Percentiles rank a stretch among this genome's conserved stretches.
Conservation (phyloP, 2,797 vertebrate genomes). For the Steatocranus sp. region DNA sequence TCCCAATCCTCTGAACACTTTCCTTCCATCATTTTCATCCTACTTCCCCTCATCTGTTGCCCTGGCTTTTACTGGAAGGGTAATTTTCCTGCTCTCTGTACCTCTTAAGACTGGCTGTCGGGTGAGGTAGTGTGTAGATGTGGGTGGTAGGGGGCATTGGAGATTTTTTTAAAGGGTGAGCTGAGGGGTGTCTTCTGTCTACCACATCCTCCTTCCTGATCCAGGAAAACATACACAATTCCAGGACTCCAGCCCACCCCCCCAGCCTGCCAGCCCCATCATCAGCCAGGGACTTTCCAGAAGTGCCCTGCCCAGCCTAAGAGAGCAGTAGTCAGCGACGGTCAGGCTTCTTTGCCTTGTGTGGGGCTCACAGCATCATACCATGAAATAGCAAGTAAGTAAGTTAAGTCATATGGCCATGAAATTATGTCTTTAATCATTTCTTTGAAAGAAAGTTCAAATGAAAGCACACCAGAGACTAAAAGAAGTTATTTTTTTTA, state of each 20-base stretch:
- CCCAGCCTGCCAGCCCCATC: constrained; percentile 62
- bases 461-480: not conserved
- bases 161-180: constrained; percentile 42
- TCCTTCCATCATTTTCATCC: constrained; percentile 4
- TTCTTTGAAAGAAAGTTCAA: constrained; percentile 37
- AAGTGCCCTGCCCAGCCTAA: constrained; percentile 61
- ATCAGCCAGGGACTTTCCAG: constrained; percentile 82
- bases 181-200: constrained; percentile 68
- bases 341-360: constrained; percentile 35
- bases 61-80: constrained; percentile 67
- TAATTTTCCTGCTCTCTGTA: constrained; percentile 51
- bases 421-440: constrained; percentile 15
- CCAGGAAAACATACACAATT: constrained; percentile 69
- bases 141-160: constrained; percentile 55
- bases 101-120: constrained; percentile 37
- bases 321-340: constrained; percentile 65
- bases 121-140: constrained; percentile 50
- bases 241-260: constrained; percentile 62
- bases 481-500: not conserved
- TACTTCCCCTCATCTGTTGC: constrained; percentile 36
- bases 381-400: not conserved
- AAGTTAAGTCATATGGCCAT: constrained; percentile 1
- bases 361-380: constrained; percentile 16
- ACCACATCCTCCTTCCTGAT: constrained; percentile 74
- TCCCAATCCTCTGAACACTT: not conserved